phyloP scores from a whole-genome alignment of 2,113 vertebrate genomes.

The Actinemys pallida region DNA sequence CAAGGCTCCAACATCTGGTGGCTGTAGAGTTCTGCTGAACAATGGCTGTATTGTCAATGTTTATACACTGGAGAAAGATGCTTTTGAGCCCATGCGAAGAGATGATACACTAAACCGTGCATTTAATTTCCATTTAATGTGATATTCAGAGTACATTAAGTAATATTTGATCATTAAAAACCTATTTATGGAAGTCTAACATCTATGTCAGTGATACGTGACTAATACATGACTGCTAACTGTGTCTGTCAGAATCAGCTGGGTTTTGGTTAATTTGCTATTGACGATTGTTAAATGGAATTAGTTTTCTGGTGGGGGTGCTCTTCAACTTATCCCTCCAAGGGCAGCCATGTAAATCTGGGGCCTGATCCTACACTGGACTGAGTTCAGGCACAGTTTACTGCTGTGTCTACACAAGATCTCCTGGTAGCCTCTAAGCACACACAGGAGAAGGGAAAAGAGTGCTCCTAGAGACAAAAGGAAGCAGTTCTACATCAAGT shows the following conservation, averaged over 20 bases:
- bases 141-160: constrained; percentile 74
- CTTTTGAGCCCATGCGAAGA: constrained; percentile 46
- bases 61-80: constrained; percentile 52
- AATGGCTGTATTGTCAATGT: constrained; percentile 67
- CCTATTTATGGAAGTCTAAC: constrained; percentile 81
- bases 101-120: constrained; percentile 78
- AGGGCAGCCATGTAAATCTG: not conserved
- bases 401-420: not conserved
- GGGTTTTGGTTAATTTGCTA: constrained; percentile 64
- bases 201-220: constrained; percentile 76
- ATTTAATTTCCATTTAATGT: constrained; percentile 80
- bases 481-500: no score
- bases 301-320: constrained; percentile 64
- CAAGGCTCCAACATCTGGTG: constrained; percentile 60
- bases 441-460: fast-evolving
- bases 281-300: constrained; percentile 72
- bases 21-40: constrained; percentile 54
- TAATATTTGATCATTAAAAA: constrained; percentile 81
- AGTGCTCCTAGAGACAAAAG: not conserved
- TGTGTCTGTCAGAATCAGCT: constrained; percentile 75
- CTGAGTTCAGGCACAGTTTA: not conserved
- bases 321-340: not conserved
- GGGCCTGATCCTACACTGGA: not conserved
- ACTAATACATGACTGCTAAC: constrained; percentile 73
- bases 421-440: not conserved